Evolutionary conservation across 2,888 invertebrate genomes (phyloP), one percentile per base, ranked within the genome.

Genomic region (Laspeyria flexula): DNA sequence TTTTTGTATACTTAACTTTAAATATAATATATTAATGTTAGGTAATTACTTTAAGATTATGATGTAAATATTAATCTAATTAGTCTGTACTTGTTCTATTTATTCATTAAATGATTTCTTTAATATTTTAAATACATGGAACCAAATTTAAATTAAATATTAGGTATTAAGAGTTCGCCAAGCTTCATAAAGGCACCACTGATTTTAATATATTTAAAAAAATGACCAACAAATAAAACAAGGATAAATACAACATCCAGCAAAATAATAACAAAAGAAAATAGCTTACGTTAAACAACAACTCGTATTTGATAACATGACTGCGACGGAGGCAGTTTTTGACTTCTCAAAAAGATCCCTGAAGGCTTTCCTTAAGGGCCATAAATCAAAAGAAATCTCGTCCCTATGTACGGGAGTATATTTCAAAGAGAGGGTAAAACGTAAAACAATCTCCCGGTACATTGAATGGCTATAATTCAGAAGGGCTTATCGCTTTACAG

Each of bases 331-430:
- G 25, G 31, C 33, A 44, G n/a, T 37, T 48, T 43, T 53, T 64
- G 68, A 52, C 51, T 60, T 49, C 51, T 41, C 49, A 67, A 50
- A 49, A 25, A 38, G 31, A 43, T 52, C 54, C 54, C 51, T 31
- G 10, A 39, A 49, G 51, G 51, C 38, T 15, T 18, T 45, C 49
- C 51, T 43, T 49, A 11, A 54, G 52, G 48, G 39, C 35, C 13
- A 50, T 57, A 56, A 52, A 65, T 65, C 57, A 65, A 65, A 65
- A 55, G 65, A 54, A 65, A 64, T 65, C 57, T 57, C 37, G 45
- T 41, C 39, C 40, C 39, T 60, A 30, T n/a, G n/a, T 45, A 41
- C 27, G 38, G 35, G 4, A 25, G 35, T 40, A 46, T 66, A 51
- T 66, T 41, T 62, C 63, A 39, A 59, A 40, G 13, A 15, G 44